Evolutionary conservation across 2,113 vertebrate genomes (phyloP), one percentile per base, ranked within the genome.

Genomic region (Oryzias woworae): DNA sequence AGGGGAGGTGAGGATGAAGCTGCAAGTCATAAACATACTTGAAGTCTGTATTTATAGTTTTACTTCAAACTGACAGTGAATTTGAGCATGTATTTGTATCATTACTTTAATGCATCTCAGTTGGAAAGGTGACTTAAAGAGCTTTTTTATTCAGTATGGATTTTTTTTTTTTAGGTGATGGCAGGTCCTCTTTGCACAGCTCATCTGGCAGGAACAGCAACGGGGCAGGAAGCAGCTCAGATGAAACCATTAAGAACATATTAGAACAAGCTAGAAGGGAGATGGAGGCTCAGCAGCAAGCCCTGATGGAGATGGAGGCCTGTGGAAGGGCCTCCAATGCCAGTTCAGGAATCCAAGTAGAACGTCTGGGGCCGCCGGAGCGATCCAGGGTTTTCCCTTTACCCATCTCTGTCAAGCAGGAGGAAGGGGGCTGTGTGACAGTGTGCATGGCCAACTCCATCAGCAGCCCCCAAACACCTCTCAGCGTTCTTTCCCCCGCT

Each of bases 211-310:
- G 88, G 23, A 90, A 86, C 81, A 91, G 88, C 18, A 88, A 88
- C 15, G 87, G 78, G 5, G 53, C 70, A 14, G 83, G 88, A 86
- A 91, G 91, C 91, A 90, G 90, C 87, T 99, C 97, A 0, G 97
- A 99, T 50, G 96, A 98, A 0, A 96, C 97, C 87, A 99, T 99
- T 78, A 97, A 96, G 87, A 95, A 69, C 89, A 98, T 99, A 81
- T 86, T 99, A 68, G 96, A 98, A 66, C 96, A 98, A 81, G 97
- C 97, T 0, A 92, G 96, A 69, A 87, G 95, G 22, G 97, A 99
- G 87, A 99, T 99, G 97, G 95, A 97, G 83, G 96, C 95, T 0
- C 96, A 99, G 84, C 96, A 98, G 87, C 95, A 96, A 48, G 94
- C 94, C 7, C 87, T 98, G 85, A 88, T 98, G 77, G 97, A 98